These are phyloP conservation scores for Trididemnum miniatum DNA, from an alignment of 23 tunicate genomes.

Conservation along the genomic window DNA sequence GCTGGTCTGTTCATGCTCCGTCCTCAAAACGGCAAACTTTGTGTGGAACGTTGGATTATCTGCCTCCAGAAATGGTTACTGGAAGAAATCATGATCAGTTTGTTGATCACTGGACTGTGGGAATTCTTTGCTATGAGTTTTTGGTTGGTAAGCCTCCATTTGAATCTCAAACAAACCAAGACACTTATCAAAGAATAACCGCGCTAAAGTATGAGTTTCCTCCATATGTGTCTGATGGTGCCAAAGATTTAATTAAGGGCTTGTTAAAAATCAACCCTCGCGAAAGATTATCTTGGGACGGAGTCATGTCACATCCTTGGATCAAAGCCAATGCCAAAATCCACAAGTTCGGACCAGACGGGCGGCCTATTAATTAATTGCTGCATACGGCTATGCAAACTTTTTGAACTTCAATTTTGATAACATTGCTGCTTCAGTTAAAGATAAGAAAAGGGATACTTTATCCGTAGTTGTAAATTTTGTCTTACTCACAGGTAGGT, in stretches of 20 bases:
- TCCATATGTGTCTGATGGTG: constrained; percentile 79
- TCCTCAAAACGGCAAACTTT: constrained; percentile 78
- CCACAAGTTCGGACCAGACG: constrained; percentile 86
- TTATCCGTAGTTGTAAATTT: too few species aligned
- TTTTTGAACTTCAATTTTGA: too few species aligned
- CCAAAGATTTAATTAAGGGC: constrained; percentile 68
- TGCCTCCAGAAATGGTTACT: constrained; percentile 97
- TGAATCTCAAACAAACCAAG: constrained; percentile 69
- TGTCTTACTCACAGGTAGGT: too few species aligned
- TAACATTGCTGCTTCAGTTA: too few species aligned
- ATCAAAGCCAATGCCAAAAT: constrained; percentile 83
- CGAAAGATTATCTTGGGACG: constrained; percentile 67
- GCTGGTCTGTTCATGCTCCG: constrained; percentile 99
- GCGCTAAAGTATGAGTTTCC: constrained; percentile 72
- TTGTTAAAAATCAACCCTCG: constrained; percentile 56
- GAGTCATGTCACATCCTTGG: constrained; percentile 84
- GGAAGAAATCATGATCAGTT: constrained; percentile 61
- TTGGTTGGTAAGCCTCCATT: constrained; percentile 95
- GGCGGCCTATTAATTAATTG: constrained; percentile 64
- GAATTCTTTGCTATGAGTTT: constrained; percentile 96
- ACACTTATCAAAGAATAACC: constrained; percentile 80
- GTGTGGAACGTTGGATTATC: constrained; percentile 96
- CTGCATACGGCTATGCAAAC: too few species aligned
- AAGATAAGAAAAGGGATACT: too few species aligned
- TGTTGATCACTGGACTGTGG: constrained; percentile 96